Conservation (phyloP, 2,797 vertebrate species). For the Melopsittacus undulatus region DNA sequence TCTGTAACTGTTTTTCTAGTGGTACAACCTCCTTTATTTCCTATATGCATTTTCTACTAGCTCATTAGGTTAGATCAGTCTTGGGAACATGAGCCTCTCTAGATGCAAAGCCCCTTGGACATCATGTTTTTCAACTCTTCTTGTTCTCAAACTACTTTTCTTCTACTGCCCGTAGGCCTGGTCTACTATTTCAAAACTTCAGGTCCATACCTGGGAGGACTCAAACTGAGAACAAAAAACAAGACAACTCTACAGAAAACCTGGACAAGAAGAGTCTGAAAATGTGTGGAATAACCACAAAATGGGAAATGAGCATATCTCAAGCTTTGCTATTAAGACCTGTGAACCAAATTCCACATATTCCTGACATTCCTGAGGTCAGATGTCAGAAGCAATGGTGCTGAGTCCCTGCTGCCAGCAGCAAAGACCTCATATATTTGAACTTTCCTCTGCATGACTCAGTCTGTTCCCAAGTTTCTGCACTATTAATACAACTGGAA, state of each 20-base stretch:
- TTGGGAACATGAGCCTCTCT: neutral
- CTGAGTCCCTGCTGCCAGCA: neutral
- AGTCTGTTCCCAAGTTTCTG: neutral
- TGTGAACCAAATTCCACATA: neutral
- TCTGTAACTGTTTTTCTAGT: neutral
- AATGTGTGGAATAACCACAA: neutral
- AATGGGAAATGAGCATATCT: neutral
- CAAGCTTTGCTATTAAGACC: fast-evolving
- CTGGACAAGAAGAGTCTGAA: neutral
- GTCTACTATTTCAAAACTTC: neutral
- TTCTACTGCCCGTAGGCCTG: neutral
- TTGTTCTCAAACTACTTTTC: neutral
- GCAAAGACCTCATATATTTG: neutral
- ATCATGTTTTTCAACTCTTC: neutral
- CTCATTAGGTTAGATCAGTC: neutral
- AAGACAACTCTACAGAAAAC: neutral
- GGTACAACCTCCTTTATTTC: neutral
- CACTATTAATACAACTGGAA: neutral
- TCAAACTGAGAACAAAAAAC: neutral
- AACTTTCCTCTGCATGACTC: conserved; percentile 23
- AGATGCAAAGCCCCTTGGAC: neutral
- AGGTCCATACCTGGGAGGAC: neutral
- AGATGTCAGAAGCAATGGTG: neutral
- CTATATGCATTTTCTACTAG: neutral
- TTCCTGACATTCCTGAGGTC: neutral